These are phyloP conservation scores for Dicyrtomina minuta DNA, from an alignment of 2,888 invertebrate genomes.

Conservation along the genomic window DNA sequence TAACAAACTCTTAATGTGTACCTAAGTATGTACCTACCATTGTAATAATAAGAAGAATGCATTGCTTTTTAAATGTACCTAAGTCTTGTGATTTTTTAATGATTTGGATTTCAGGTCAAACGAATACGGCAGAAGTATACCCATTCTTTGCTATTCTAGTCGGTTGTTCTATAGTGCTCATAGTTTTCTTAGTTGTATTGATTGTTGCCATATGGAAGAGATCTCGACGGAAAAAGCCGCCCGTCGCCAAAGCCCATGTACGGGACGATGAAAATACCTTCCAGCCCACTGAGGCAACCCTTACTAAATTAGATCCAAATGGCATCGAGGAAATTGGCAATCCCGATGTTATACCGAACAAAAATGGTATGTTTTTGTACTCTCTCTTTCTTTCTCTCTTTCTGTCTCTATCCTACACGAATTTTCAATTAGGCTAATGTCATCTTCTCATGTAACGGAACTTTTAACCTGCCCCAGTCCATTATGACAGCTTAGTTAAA, in stretches of 20 bases:
- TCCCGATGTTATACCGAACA: slow-evolving; percentile 84
- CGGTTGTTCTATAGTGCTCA: slow-evolving; percentile 49
- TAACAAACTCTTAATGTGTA: too few relatives aligned
- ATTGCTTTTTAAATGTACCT: too few relatives aligned
- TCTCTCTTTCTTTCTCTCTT: background rate
- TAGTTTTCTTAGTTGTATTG: slow-evolving; percentile 47
- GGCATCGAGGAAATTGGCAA: slow-evolving; percentile 58
- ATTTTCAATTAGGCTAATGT: background rate
- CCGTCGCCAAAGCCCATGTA: slow-evolving; percentile 42
- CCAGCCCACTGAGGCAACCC: slow-evolving; percentile 41
- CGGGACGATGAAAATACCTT: slow-evolving; percentile 48
- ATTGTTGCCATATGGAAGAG: slow-evolving; percentile 52
- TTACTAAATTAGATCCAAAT: slow-evolving; percentile 50
- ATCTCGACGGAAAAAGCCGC: slow-evolving; percentile 50
- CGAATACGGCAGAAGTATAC: slow-evolving; percentile 46
- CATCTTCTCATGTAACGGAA: background rate
- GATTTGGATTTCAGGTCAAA: slow-evolving; percentile 37
- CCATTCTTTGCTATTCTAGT: slow-evolving; percentile 52
- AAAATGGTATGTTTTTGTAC: slow-evolving; percentile 69
- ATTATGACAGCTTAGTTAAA: too few relatives aligned
- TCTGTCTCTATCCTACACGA: background rate
- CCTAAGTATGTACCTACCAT: too few relatives aligned
- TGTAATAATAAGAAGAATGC: too few relatives aligned
- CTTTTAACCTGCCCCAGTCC: too few relatives aligned
- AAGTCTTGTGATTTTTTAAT: too few relatives aligned